These are phyloP conservation scores for Callospermophilus lateralis DNA, from an alignment of 2,113 vertebrate genomes.

Conservation along the genomic window DNA sequence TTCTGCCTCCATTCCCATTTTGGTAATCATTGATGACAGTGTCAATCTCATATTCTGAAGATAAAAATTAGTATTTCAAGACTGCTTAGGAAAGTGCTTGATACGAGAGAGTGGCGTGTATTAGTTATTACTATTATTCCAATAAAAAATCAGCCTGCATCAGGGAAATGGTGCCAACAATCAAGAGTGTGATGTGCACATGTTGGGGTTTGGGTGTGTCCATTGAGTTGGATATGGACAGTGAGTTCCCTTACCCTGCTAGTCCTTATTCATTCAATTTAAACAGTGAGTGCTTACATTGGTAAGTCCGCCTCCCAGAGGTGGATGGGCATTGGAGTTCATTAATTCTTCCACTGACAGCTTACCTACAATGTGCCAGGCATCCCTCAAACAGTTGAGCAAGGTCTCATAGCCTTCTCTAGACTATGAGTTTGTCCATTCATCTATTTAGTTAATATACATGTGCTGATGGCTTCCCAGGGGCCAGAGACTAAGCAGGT, in stretches of 20 bases:
- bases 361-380: background rate
- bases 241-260: background rate
- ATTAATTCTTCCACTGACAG: background rate
- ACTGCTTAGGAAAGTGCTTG: background rate
- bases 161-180: background rate
- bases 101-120: background rate
- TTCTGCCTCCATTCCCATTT: background rate
- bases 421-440: background rate
- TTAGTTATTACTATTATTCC: background rate
- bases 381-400: background rate
- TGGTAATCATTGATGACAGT: background rate
- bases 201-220: no score
- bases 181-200: background rate
- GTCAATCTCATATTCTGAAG: background rate
- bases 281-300: background rate
- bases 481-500: background rate
- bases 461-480: background rate
- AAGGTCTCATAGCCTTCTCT: background rate
- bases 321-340: background rate
- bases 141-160: background rate
- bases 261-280: background rate
- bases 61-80: background rate
- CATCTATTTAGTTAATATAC: background rate
- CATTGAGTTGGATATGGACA: background rate
- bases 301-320: background rate